Percentiles rank a stretch among this genome's conserved stretches.
Conservation (phyloP, 2,113 vertebrate species). For the Centropristis striata region DNA sequence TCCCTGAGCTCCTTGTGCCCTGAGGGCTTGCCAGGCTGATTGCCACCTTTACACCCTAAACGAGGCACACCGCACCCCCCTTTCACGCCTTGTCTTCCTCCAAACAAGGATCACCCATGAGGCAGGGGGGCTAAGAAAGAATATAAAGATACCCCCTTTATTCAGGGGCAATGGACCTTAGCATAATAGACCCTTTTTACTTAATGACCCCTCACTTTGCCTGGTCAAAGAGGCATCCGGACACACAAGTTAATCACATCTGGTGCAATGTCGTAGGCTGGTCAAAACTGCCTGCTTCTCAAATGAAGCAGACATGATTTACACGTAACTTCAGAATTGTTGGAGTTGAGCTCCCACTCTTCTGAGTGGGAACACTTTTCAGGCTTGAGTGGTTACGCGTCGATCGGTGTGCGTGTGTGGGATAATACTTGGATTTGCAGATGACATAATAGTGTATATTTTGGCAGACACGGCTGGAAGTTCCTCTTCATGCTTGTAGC, state of each 20-base stretch:
- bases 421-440: conserved; percentile 41
- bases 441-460: conserved; percentile 60
- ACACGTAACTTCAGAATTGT: conserved; percentile 18
- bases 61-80: not conserved
- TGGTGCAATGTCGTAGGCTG: not conserved
- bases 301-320: conserved; percentile 65
- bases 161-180: conserved; percentile 32
- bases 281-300: conserved; percentile 11
- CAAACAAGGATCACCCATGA: conserved; percentile 30
- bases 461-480: conserved; percentile 34
- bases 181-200: conserved; percentile 47
- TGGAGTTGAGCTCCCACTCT: conserved; percentile 57
- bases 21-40: conserved; percentile 34
- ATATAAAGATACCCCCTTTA: conserved; percentile 16
- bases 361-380: conserved; percentile 63
- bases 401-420: conserved; percentile 43
- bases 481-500: conserved; percentile 25
- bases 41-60: conserved; percentile 37
- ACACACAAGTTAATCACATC: conserved; percentile 47
- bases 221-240: conserved; percentile 47
- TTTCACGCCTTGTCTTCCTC: not conserved
- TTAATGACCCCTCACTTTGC: conserved; percentile 18
- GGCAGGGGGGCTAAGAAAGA: conserved; percentile 3
- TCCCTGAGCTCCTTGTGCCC: conserved; percentile 30
- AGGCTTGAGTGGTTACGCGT: conserved; percentile 18